Percentiles rank a stretch among this genome's conserved stretches.
Conservation (phyloP, 2,113 vertebrate species). For the Clarias gariepinus region DNA sequence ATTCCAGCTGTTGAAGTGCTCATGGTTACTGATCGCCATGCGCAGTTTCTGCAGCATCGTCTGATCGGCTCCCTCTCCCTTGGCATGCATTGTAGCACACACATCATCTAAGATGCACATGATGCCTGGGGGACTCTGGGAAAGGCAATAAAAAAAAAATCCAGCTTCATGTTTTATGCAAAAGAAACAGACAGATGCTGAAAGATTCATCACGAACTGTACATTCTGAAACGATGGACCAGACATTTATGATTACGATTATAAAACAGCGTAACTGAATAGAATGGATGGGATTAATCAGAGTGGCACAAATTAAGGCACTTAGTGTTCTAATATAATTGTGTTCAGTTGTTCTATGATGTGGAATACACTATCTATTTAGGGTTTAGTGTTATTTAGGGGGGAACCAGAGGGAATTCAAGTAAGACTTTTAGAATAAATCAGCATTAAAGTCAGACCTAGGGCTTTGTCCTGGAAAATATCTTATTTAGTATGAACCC, state of each 20-base stretch:
- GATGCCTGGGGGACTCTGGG: constrained; percentile 92
- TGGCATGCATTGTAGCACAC: constrained; percentile 97
- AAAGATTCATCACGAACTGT: neutral
- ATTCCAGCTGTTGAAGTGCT: constrained; percentile 99
- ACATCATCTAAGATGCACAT: constrained; percentile 97
- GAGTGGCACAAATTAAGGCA: neutral
- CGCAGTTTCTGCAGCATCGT: constrained; percentile 95
- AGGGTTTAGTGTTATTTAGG: neutral
- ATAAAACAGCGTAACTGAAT: neutral
- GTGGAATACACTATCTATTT: neutral
- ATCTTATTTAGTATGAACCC: neutral
- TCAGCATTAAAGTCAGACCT: neutral
- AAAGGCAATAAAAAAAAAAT: constrained; percentile 21
- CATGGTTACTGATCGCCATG: constrained; percentile 92
- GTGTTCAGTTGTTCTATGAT: neutral
- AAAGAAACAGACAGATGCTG: neutral
- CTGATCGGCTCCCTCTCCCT: constrained; percentile 94
- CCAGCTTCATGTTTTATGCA: neutral
- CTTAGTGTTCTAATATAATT: neutral
- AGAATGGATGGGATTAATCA: neutral
- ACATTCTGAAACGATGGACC: neutral
- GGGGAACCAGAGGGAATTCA: neutral
- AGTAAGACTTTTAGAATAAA: neutral
- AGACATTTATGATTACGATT: neutral
- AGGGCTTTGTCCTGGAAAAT: neutral